Evolutionary conservation across 2,113 vertebrate genomes (phyloP).

Genomic region (Mohoua ochrocephala): DNA sequence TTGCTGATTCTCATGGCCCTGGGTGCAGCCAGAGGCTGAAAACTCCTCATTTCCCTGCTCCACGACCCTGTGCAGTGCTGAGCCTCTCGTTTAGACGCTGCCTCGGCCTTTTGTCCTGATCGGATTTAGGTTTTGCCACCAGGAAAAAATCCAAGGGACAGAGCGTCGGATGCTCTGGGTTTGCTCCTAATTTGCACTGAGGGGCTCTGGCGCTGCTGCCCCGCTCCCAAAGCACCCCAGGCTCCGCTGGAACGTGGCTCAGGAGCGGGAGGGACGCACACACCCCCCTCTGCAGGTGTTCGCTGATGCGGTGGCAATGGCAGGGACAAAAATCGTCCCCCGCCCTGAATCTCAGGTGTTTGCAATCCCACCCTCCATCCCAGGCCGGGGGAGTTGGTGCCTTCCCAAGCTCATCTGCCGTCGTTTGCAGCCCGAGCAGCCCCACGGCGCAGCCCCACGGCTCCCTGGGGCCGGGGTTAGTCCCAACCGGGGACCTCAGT

Average conservation of each 20-base stretch:
- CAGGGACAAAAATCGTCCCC: not conserved
- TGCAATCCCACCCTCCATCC: not conserved
- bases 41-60: constrained; percentile 52
- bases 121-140: not conserved
- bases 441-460: not conserved
- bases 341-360: not conserved
- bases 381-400: not conserved
- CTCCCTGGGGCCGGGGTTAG: rapidly evolving
- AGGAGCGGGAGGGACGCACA: not conserved
- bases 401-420: not conserved
- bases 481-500: not conserved
- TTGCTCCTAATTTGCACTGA: not conserved
- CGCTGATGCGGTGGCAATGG: not conserved
- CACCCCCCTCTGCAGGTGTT: not conserved
- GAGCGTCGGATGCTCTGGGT: not conserved
- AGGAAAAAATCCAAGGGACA: not conserved
- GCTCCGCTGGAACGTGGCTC: rapidly evolving
- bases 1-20: constrained; percentile 48
- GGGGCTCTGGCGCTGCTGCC: not conserved
- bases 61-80: not conserved
- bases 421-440: rapidly evolving
- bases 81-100: not conserved
- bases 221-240: not conserved
- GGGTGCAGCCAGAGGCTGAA: constrained; percentile 64
- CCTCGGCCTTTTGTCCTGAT: not conserved